Base-by-base conservation (phyloP, 2,113 vertebrate species). In the Misgurnus mizolepis region DNA sequence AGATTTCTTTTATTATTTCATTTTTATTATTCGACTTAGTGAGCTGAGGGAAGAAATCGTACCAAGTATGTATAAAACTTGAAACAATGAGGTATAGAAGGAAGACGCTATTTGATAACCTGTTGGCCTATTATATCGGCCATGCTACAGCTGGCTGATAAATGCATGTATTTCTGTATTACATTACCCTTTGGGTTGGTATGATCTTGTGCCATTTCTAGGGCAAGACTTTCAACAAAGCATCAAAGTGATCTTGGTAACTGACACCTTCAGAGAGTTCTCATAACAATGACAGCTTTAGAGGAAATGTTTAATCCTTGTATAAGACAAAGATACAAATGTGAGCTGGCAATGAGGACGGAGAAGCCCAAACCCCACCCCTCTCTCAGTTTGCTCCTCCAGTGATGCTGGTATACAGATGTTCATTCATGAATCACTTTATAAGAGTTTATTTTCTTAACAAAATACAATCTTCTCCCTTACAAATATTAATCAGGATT, bases 391-490 rank as follows among this genome's bases (percentile, higher is more conserved):
- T 65, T 18, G 50, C 67, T 70, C 45, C 17, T 69, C 79, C 4
- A 53, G 55, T 18, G 14, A 40, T 81, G 53, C 6, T 58, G 56
- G 43, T 0, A 80, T 80, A 85, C 85, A 79, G 67, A 85, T 80
- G 76, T 85, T 85, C 49, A 22, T 34, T 34, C 27, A 34, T 34
- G 27, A 34, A 34, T 34, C 27, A 2, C 27, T 34, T 34, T 34
- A 34, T 34, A 34, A 1, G 50, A 53, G 4, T 53, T 45, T 45
- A 45, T 45, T 8, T 45, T 49, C 47, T 49, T 53, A 15, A 12
- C 15, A 53, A 53, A 14, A 12, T 53, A 53, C 9, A 3, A 53
- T 50, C 22, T 22, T 22, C 22, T 11, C 49, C 2, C 12, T 10
- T 10, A 11, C 12, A 12, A 11, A 50, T 22, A 12, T 50, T 3